A percentile compares a stretch with the other conserved stretches of the same genome.
These are phyloP conservation scores for Pogonognathellus flavescens DNA, from an alignment of 1,140 invertebrate species.

Conservation along the genomic window DNA sequence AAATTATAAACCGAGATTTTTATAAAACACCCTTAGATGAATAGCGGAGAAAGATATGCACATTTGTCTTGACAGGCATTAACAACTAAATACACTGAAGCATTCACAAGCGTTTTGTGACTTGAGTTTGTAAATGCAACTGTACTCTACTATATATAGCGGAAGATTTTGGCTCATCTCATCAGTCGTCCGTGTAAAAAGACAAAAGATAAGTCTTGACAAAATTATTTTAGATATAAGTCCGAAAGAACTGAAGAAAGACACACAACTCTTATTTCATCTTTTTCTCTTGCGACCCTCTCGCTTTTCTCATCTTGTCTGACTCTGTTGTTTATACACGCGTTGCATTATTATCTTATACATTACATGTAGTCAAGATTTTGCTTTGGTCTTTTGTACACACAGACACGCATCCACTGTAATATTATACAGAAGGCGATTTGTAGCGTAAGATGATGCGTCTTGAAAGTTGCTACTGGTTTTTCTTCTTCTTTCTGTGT, in stretches of 20 bases:
- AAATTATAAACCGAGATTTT: too few species aligned
- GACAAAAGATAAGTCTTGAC: constrained; percentile 32
- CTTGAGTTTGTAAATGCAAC: too few species aligned
- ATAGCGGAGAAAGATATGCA: too few species aligned
- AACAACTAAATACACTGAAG: too few species aligned
- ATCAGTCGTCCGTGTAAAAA: background rate
- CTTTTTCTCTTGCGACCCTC: background rate
- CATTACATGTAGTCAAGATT: too few species aligned
- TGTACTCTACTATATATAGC: too few species aligned
- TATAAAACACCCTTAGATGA: too few species aligned
- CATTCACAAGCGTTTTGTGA: too few species aligned
- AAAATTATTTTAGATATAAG: constrained; percentile 44
- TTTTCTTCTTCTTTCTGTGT: background rate
- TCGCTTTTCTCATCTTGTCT: constrained; percentile 1
- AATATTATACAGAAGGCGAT: background rate
- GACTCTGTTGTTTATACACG: background rate
- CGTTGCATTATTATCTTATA: background rate
- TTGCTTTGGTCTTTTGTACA: background rate
- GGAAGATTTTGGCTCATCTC: background rate
- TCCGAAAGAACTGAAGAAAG: constrained; percentile 12
- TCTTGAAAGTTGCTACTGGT: background rate
- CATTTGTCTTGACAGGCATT: too few species aligned
- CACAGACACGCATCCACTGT: background rate
- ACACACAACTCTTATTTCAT: constrained; percentile 6
- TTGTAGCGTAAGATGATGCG: background rate